These are phyloP conservation scores for Zaprionus davidi DNA, from an alignment of 1,140 invertebrate species.

Conservation along the genomic window DNA sequence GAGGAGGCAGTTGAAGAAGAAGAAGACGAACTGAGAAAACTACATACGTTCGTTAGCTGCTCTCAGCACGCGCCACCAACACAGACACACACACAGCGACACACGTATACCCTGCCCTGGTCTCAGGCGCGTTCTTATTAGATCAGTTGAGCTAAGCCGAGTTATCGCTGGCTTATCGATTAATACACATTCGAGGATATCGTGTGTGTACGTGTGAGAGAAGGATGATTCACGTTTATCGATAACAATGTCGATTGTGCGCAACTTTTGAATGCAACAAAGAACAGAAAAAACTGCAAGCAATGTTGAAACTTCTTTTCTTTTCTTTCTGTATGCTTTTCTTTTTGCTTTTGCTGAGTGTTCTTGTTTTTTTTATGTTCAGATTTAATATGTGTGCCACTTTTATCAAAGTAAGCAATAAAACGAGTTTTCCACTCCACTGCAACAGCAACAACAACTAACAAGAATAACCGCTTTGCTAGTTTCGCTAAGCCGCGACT, in stretches of 20 bases:
- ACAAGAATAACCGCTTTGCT: conserved; percentile 72
- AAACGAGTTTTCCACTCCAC: conserved; percentile 64
- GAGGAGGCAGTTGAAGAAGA: background rate
- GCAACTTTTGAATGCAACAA: conserved; percentile 34
- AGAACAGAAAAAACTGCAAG: conserved; percentile 24
- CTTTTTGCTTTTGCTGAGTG: conserved; percentile 47
- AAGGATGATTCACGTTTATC: conserved; percentile 25
- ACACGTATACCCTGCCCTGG: conserved; percentile 7
- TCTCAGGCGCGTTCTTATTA: conserved; percentile 24
- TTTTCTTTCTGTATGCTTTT: conserved; percentile 8
- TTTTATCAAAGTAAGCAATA: conserved; percentile 68
- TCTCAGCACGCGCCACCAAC: background rate
- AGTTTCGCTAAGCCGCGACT: conserved; percentile 38
- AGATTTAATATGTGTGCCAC: conserved; percentile 61
- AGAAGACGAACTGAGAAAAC: background rate
- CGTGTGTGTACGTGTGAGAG: background rate
- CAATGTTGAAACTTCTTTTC: background rate
- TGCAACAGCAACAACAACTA: conserved; percentile 45
- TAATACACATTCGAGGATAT: background rate
- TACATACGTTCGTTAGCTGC: background rate
- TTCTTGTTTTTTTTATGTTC: conserved; percentile 29
- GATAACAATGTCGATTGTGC: conserved; percentile 24
- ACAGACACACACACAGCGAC: conserved; percentile 8
- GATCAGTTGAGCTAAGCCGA: conserved; percentile 1
- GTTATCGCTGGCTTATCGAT: background rate